phyloP scores from a whole-genome alignment of 1,140 invertebrate species.

The Goniozus legneri region DNA sequence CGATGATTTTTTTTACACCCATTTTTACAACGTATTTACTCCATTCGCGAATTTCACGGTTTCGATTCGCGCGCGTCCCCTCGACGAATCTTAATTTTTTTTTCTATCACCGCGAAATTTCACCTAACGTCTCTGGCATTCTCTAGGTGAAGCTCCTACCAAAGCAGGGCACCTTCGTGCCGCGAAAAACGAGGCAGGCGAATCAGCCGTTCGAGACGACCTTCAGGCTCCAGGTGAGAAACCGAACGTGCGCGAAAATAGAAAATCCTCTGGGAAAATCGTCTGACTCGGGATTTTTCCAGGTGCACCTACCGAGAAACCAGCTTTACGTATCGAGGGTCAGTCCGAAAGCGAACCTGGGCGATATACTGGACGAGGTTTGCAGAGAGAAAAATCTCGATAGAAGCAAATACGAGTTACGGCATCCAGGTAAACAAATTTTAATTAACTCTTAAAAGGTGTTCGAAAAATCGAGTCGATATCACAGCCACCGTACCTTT shows the following conservation, averaged over 20 bases:
- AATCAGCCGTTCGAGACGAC: conserved; percentile 73
- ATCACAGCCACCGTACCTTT: no score
- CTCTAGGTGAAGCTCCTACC: conserved; percentile 63
- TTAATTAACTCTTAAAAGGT: no score
- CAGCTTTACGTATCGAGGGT: conserved; percentile 77
- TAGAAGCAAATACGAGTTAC: conserved; percentile 70
- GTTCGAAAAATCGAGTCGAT: no score
- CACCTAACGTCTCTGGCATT: background rate
- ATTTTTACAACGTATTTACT: no score
- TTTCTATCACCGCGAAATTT: conserved; percentile 8
- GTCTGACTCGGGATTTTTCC: no score
- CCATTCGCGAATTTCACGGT: no score
- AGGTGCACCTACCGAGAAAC: conserved; percentile 80
- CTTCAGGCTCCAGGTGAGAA: conserved; percentile 63
- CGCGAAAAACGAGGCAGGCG: conserved; percentile 43
- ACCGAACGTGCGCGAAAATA: no score
- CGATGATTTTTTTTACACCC: no score
- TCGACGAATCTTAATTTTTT: background rate
- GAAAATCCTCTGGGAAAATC: no score
- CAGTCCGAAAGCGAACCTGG: conserved; percentile 63
- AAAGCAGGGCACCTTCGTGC: conserved; percentile 49
- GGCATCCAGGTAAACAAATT: conserved; percentile 75
- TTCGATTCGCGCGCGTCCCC: background rate
- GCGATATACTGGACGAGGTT: conserved; percentile 68
- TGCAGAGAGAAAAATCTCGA: conserved; percentile 81